Percentiles rank a stretch among this genome's conserved stretches.
Evolutionary conservation across 2,797 vertebrate genomes (phyloP).

Genomic region (Paguma larvata): DNA sequence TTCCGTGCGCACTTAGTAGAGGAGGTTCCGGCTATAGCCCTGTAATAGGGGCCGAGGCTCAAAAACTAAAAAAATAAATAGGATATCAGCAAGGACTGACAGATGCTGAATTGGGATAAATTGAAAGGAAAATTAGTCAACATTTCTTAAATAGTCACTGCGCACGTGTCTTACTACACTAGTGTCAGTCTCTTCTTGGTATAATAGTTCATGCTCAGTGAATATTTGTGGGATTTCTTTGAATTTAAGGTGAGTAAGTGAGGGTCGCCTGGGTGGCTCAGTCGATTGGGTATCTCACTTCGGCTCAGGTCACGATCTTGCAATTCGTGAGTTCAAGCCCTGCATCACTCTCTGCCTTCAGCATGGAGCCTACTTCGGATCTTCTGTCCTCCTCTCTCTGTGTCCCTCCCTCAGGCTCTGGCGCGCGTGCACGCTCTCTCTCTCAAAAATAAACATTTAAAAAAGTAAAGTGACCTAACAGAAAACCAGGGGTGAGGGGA

Average conservation of each 20-base stretch:
- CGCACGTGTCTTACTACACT: background rate
- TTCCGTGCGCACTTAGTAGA: background rate
- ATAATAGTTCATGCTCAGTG: background rate
- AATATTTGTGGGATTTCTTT: slow-evolving; percentile 26
- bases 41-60: background rate
- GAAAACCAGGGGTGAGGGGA: no score
- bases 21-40: background rate
- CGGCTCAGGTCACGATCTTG: no score
- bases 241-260: background rate
- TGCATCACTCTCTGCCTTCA: no score
- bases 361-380: no score
- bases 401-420: no score
- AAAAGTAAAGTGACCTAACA: background rate
- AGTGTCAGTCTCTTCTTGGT: background rate
- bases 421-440: no score
- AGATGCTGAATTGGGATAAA: background rate
- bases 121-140: background rate
- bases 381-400: no score
- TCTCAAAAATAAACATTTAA: no score
- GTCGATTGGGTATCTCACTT: no score
- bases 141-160: background rate
- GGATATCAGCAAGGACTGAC: background rate
- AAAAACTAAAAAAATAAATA: slow-evolving; percentile 4
- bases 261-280: background rate
- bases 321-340: no score